Evolutionary conservation across 1,140 invertebrate genomes (phyloP), one percentile per base, ranked within the genome.

Genomic region (Bradynema listronoti): DNA sequence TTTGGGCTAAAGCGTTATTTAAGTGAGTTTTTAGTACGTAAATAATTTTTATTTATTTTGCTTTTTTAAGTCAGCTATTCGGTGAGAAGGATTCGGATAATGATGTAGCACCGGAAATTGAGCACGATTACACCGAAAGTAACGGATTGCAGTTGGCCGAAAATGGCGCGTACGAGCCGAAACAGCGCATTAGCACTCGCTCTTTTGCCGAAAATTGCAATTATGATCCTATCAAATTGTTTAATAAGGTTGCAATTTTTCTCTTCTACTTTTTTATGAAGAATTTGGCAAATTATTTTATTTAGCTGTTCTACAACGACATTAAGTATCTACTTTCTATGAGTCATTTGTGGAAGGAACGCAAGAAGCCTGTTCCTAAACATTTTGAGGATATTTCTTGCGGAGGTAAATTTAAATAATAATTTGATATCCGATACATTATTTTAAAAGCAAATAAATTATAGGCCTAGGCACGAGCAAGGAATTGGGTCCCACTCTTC

Each of bases 1-100:
- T 98, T 2, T 99, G 95, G 95, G 88, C 91, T 0, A 99, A 99
- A 79, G 91, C 95, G 84, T 83, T 99, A 14, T 98, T 97, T 78
- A 97, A 96, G 88, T 90, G 82, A 84, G 85, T 81, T 30, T 22
- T 47, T 9, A 9, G 22, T 9, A 22, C 9, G 45, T 9, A 7
- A 7, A 9, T 16, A 22, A 1, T 49, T 54, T 42, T 16, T 27
- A 51, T 7, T 33, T 34, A 45, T 34, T 34, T 36, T 49, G 22
- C 32, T 46, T 7, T 72, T 79, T 81, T 61, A 72, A 91, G 88
- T 82, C 95, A 98, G 81, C 82, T 99, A 2, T 99, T 96, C 84
- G 95, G 94, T 1, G 90, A 96, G 81, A 86, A 86, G 59, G 89
- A 94, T 81, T 86, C 88, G 0, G 92, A 98, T 82, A 88, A 98